Conservation (phyloP, 2,113 vertebrate species). For the Herpetotheres cachinnans region DNA sequence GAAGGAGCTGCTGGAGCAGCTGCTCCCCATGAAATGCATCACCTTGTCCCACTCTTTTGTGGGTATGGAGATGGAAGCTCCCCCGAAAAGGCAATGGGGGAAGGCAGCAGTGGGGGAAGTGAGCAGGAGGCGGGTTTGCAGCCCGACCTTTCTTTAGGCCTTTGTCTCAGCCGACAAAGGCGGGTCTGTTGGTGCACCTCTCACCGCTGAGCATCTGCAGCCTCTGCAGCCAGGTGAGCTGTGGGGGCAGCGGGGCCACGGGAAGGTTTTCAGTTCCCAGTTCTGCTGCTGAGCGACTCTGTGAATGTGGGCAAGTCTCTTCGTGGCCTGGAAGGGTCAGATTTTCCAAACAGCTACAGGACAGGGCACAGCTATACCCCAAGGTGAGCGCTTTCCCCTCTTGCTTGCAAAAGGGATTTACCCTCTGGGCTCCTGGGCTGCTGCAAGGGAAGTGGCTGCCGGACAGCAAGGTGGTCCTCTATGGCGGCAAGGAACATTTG, state of each 20-base stretch:
- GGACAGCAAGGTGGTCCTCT: background rate
- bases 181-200: slow-evolving; percentile 45
- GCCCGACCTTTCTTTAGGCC: slow-evolving; percentile 41
- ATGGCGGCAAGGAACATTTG: background rate
- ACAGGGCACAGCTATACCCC: background rate
- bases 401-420: background rate
- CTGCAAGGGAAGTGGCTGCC: background rate
- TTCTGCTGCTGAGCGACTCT: background rate
- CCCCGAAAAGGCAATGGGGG: background rate
- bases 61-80: background rate
- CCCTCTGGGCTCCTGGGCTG: background rate
- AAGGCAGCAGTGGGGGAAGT: background rate
- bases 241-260: background rate
- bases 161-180: slow-evolving; percentile 60
- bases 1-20: background rate
- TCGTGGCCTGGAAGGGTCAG: fast-evolving
- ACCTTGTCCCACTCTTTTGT: background rate
- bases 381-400: background rate
- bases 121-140: background rate
- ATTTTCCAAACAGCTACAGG: background rate
- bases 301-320: background rate
- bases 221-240: slow-evolving; percentile 41
- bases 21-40: background rate
- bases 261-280: background rate
- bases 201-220: background rate